Evolutionary conservation across 2,888 invertebrate species (phyloP).

Genomic region (Polydrusus cervinus): DNA sequence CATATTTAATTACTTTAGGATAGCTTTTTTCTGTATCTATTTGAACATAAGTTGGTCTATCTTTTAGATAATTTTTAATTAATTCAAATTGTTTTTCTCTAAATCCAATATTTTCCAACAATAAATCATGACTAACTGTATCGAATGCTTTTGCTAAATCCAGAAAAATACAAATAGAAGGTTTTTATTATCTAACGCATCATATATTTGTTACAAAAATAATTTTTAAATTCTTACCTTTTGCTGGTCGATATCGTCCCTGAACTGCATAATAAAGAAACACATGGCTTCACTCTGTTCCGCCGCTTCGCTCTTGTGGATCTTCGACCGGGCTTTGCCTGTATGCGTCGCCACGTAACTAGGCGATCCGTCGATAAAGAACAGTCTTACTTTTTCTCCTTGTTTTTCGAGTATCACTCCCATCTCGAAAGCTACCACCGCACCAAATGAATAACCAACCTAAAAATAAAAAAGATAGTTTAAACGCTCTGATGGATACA

Average conservation of each 20-base stretch:
- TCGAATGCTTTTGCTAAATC: no score
- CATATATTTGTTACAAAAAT: no score
- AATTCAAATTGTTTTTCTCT: no score
- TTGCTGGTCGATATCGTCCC: slow-evolving; percentile 83
- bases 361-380: slow-evolving; percentile 94
- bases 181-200: no score
- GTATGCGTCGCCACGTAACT: slow-evolving; percentile 86
- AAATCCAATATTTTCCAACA: no score
- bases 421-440: slow-evolving; percentile 96
- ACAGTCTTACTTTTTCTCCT: slow-evolving; percentile 75
- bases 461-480: slow-evolving; percentile 12
- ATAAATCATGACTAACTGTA: no score
- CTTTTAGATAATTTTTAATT: no score
- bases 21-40: no score
- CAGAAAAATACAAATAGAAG: no score
- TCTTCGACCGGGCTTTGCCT: slow-evolving; percentile 77
- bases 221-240: slow-evolving; percentile 78
- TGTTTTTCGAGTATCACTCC: slow-evolving; percentile 85
- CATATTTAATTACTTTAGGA: no score
- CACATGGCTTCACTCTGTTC: slow-evolving; percentile 85
- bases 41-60: no score
- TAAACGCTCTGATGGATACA: no score
- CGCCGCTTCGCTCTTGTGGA: slow-evolving; percentile 73
- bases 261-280: slow-evolving; percentile 88
- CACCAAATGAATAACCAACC: slow-evolving; percentile 96